Evolutionary conservation across 1,140 invertebrate genomes (phyloP).

Genomic region (Pachyrhynchus sulphureomaculatus): DNA sequence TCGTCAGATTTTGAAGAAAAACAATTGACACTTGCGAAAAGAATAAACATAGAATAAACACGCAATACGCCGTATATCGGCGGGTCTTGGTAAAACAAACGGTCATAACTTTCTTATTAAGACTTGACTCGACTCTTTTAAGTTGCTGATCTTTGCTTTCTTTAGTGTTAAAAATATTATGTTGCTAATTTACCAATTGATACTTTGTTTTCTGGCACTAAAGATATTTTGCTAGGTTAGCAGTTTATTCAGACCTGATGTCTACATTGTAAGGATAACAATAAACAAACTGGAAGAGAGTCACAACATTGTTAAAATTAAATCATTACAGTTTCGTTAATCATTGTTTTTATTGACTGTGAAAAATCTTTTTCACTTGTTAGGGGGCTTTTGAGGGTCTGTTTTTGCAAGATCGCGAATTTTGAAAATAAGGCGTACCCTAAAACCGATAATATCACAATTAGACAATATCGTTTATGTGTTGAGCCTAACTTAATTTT

Average conservation of each 20-base stretch:
- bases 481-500: too few relatives aligned
- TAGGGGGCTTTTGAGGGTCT: too few relatives aligned
- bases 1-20: slow-evolving; percentile 11
- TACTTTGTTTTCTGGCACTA: slow-evolving; percentile 11
- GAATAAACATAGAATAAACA: slow-evolving; percentile 23
- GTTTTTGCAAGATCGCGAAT: too few relatives aligned
- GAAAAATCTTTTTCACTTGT: too few relatives aligned
- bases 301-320: too few relatives aligned
- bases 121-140: slow-evolving; percentile 16
- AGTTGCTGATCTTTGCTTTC: slow-evolving; percentile 16
- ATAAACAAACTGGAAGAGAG: too few relatives aligned
- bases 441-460: too few relatives aligned
- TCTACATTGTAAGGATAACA: too few relatives aligned
- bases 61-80: background rate
- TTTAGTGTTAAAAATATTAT: slow-evolving; percentile 7
- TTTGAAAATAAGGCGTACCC: too few relatives aligned
- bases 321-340: too few relatives aligned
- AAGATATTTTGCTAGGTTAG: background rate
- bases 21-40: slow-evolving; percentile 22
- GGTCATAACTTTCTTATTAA: slow-evolving; percentile 11
- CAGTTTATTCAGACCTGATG: background rate
- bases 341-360: too few relatives aligned
- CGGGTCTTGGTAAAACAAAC: slow-evolving; percentile 14
- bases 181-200: slow-evolving; percentile 18
- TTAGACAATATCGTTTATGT: too few relatives aligned